Base-by-base conservation (phyloP, 1,140 invertebrate genomes). In the Penaeus japonicus region DNA sequence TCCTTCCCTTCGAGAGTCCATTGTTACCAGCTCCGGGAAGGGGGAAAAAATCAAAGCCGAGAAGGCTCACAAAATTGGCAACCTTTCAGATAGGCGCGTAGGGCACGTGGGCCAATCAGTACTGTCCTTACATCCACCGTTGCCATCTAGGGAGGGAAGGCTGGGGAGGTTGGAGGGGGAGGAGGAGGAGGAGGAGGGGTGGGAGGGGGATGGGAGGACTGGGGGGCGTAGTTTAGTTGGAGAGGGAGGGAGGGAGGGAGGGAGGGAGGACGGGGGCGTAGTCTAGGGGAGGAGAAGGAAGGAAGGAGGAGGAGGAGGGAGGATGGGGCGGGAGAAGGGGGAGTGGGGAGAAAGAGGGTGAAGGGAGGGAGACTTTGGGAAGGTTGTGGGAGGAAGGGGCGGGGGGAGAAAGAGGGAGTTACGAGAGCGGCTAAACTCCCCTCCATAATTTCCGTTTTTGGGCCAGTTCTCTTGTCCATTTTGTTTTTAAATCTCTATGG, bases 391-490 rank as follows among this genome's bases (percentile, higher is more conserved):
- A 70, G 39, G 70, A 22, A 5, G 24, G 54, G 75, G 53, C 12
- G 59, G 55, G 54, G 84, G 53, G 20, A 30, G n/a, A 59, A 24
- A 73, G 54, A 35, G 55, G 85, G 47, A 57, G 15, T 47, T 47
- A 15, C 47, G 47, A 20, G 55, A 55, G 79, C 53, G 22, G 24
- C 86, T 88, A 78, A 83, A 83, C 86, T 78, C 86, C 86, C 80
- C 86, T 88, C 86, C 83, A 88, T 80, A 88, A 88, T 88, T 88
- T 88, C 86, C 86, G 86, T 84, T 84, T 77, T 88, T 88, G 86
- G 80, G 59, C 86, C 70, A 82, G 65, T 83, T 88, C 79, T 88
- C 80, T 83, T 88, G 86, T 88, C 70, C 86, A 88, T 88, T 88
- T 84, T 75, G 79, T 88, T 88, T 88, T 88, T 84, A 88, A 88